Evolutionary conservation across 2,888 invertebrate genomes (phyloP).

Genomic region (Lissocephala sabroskyi): DNA sequence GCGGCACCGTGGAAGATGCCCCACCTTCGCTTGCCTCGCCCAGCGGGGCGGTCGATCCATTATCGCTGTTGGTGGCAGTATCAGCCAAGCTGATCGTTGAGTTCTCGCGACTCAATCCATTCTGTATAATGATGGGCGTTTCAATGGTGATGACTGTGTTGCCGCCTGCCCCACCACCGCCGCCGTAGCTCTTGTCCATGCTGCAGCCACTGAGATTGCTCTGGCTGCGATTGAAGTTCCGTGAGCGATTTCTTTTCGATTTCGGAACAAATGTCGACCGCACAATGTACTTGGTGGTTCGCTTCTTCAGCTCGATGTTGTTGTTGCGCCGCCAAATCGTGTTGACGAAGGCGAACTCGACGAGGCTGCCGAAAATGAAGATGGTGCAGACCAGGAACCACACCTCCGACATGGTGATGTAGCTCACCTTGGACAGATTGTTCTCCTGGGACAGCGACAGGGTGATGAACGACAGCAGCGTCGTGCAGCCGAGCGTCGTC

Average conservation of each 20-base stretch:
- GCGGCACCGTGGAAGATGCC: conserved; percentile 28
- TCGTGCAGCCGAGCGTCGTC: conserved; percentile 86
- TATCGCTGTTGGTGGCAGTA: conserved; percentile 8
- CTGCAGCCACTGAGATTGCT: conserved; percentile 61
- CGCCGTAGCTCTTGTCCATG: conserved; percentile 62
- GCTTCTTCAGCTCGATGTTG: conserved; percentile 69
- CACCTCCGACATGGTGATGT: conserved; percentile 90
- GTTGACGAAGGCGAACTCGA: conserved; percentile 91
- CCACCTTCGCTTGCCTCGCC: conserved; percentile 14
- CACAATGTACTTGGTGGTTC: conserved; percentile 86
- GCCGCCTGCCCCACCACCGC: conserved; percentile 10
- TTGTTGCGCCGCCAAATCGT: conserved; percentile 88
- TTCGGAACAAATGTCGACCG: conserved; percentile 88
- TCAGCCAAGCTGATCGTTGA: conserved; percentile 39
- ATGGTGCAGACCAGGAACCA: conserved; percentile 90
- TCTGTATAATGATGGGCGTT: conserved; percentile 79
- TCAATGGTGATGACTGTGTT: conserved; percentile 54
- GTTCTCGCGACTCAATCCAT: conserved; percentile 28
- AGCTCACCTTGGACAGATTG: conserved; percentile 88
- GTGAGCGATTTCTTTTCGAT: conserved; percentile 78
- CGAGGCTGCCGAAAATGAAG: conserved; percentile 88
- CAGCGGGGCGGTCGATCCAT: conserved; percentile 20
- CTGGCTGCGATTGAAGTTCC: conserved; percentile 73
- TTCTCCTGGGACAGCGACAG: conserved; percentile 87
- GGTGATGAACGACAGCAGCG: conserved; percentile 90